Evolutionary conservation across 1,140 invertebrate genomes (phyloP).

Genomic region (Polyergus mexicanus): DNA sequence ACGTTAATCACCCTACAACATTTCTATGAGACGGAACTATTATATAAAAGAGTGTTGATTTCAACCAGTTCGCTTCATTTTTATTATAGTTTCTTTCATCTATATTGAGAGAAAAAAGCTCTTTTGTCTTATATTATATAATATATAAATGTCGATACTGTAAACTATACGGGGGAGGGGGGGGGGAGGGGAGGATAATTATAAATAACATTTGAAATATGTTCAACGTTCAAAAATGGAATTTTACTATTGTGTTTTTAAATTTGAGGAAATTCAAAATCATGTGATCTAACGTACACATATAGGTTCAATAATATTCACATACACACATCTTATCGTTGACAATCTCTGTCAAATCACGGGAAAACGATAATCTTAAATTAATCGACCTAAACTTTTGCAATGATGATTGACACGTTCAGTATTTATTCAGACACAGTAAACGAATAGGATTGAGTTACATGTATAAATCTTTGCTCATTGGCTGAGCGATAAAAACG

Average conservation of each 20-base stretch:
- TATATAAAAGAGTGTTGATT: slow-evolving; percentile 32
- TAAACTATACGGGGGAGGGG: no score
- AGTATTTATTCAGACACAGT: slow-evolving; percentile 23
- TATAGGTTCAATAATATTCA: slow-evolving; percentile 3
- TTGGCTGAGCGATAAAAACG: slow-evolving; percentile 47
- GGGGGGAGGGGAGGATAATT: no score
- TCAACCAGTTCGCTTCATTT: slow-evolving; percentile 20
- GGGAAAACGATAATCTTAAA: background rate
- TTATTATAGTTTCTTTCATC: background rate
- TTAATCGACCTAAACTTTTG: background rate
- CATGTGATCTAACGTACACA: no score
- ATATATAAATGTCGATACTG: background rate
- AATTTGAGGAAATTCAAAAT: background rate
- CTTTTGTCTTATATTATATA: background rate
- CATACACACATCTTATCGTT: background rate
- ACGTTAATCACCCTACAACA: slow-evolving; percentile 8
- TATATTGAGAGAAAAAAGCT: background rate
- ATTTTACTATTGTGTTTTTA: background rate
- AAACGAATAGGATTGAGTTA: background rate
- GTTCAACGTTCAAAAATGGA: background rate
- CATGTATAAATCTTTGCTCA: slow-evolving; percentile 52
- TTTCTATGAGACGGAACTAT: slow-evolving; percentile 10
- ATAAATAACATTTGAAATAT: background rate
- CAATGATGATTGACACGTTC: slow-evolving; percentile 27
- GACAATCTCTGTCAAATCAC: slow-evolving; percentile 1